Evolutionary conservation across 2,888 invertebrate species (phyloP), one percentile per base, ranked within the genome.

Genomic region (Apotomis betuletana): DNA sequence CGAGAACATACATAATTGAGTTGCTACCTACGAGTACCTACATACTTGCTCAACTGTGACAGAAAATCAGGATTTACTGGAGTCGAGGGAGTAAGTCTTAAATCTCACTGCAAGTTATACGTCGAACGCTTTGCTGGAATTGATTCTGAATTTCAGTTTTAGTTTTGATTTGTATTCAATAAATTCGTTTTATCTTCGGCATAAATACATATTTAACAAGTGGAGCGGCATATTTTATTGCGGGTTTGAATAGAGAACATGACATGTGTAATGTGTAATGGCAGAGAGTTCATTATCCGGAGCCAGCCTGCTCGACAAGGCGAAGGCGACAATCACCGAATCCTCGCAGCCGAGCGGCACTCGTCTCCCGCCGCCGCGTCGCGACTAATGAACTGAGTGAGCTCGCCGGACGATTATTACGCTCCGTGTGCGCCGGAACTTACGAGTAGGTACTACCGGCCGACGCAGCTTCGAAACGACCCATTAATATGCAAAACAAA

Each of bases 401-500:
- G 79, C 76, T 12, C 63, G 72, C 67, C 58, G 79, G 75, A 80
- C 83, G 83, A 85, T 87, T 87, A 86, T 85, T 84, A 80, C 83
- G 81, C 80, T 82, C 79, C 78, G 81, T 83, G 83, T 83, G 82
- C 82, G 75, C 79, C 83, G 78, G 81, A 85, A 85, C 83, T 83
- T 84, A 49, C 49, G 49, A 49, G 49, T 41, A 41, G 41, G 41
- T 49, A 85, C 82, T 79, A 79, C 78, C 80, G 81, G 74, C 74
- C 77, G 75, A 80, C 81, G 79, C 75, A 78, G 79, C 80, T 78
- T 77, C 81, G 75, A 77, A 83, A 80, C 79, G 80, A 82, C 80
- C 81, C 82, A 85, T 88, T 88, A 86, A 83, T 87, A 88, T 88
- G 85, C 86, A 86, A 87, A 88, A 88, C 84, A 87, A 87, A 86